phyloP scores from a whole-genome alignment of 1,140 invertebrate species.

The Charaxes varanes region DNA sequence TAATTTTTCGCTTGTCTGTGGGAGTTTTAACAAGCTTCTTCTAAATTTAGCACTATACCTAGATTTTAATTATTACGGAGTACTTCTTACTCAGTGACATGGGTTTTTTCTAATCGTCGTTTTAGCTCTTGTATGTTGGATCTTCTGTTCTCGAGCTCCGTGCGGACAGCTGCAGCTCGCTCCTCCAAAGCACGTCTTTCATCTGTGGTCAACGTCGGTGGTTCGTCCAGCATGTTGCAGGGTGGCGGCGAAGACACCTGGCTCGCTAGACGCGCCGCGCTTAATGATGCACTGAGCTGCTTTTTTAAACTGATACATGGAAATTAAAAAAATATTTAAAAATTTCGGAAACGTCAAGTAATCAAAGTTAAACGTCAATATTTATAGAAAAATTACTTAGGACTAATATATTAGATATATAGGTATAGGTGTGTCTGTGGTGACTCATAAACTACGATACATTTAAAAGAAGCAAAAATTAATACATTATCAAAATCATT shows the following conservation, averaged over 20 bases:
- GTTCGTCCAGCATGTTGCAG: constrained; percentile 44
- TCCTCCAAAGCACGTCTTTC: constrained; percentile 82
- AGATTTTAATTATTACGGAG: no score
- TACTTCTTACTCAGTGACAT: constrained; percentile 89
- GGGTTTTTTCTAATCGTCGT: constrained; percentile 82
- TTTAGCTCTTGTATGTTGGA: constrained; percentile 85
- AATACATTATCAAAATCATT: no score
- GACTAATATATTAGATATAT: no score
- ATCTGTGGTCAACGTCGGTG: constrained; percentile 69
- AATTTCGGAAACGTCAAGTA: no score
- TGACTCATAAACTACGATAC: no score
- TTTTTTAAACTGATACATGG: constrained; percentile 77
- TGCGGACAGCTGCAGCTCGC: constrained; percentile 77
- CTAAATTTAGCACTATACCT: no score
- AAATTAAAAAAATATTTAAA: not conserved
- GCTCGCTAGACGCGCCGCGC: constrained; percentile 58
- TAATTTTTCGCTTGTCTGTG: no score
- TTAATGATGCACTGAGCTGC: constrained; percentile 77
- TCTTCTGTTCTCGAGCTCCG: constrained; percentile 82
- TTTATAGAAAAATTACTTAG: no score
- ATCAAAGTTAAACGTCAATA: no score
- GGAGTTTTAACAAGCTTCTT: no score
- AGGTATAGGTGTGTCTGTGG: no score
- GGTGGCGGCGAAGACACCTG: constrained; percentile 41
- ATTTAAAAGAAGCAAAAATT: no score